Evolutionary conservation across 1,140 invertebrate species (phyloP).

Genomic region (Limonius californicus): DNA sequence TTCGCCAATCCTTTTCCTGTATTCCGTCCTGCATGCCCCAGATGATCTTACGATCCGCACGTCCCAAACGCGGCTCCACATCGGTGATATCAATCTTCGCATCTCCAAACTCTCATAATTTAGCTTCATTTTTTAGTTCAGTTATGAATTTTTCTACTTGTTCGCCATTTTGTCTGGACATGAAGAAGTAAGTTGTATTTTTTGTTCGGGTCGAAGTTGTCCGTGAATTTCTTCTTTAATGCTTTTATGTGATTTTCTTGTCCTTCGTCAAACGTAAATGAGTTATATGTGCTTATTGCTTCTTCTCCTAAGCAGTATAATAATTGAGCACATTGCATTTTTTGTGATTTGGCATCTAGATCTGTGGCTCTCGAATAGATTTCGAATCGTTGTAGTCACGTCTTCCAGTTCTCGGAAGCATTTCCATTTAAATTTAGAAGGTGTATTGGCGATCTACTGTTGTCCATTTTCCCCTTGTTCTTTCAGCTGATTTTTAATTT

Average conservation of each 20-base stretch:
- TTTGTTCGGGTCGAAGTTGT: conserved; percentile 14
- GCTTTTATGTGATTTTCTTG: conserved; percentile 9
- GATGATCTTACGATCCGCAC: too few species aligned
- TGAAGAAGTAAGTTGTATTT: conserved; percentile 16
- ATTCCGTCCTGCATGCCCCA: too few species aligned
- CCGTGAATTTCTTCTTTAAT: conserved; percentile 12
- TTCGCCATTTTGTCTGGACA: background rate
- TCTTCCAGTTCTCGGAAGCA: conserved; percentile 37
- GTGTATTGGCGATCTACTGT: background rate
- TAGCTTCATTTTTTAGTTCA: conserved; percentile 11
- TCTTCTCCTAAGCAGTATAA: conserved; percentile 18
- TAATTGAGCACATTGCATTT: conserved; percentile 39
- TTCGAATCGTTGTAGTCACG: conserved; percentile 36
- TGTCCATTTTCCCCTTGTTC: too few species aligned
- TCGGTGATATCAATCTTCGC: too few species aligned
- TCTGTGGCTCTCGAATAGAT: conserved; percentile 36
- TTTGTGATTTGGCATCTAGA: conserved; percentile 32
- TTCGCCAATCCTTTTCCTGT: conserved; percentile 9
- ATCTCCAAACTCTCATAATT: conserved; percentile 16
- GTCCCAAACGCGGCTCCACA: too few species aligned
- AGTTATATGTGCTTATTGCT: background rate
- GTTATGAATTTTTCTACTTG: conserved; percentile 17
- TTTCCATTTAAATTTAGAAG: conserved; percentile 26
- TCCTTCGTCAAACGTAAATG: background rate
- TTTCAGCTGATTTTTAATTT: too few species aligned